phyloP scores from a whole-genome alignment of 1,140 invertebrate genomes.

The Zaprionus nigranus region DNA sequence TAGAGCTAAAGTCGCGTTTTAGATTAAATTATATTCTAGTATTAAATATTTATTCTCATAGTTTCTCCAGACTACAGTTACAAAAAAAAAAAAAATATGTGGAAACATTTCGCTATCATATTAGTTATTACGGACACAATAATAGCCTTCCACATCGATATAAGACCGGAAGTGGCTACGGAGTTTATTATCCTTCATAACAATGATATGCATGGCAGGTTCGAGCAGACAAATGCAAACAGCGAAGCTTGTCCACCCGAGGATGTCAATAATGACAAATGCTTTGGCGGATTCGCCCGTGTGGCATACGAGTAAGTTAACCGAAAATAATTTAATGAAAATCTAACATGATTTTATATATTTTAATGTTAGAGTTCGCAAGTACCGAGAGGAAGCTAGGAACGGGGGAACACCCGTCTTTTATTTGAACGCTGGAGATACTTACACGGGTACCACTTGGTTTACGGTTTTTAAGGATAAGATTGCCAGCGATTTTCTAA shows the following conservation, averaged over 20 bases:
- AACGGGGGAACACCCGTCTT: conserved; percentile 87
- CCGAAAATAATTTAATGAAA: not conserved
- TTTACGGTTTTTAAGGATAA: conserved; percentile 91
- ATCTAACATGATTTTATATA: not conserved
- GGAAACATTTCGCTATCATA: not conserved
- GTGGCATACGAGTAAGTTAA: conserved; percentile 87
- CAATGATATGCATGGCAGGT: conserved; percentile 95
- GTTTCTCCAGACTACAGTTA: not conserved
- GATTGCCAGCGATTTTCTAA: conserved; percentile 91
- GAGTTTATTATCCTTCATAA: conserved; percentile 92
- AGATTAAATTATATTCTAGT: no score
- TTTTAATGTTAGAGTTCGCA: conserved; percentile 85
- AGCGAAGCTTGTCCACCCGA: conserved; percentile 88
- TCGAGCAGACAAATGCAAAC: conserved; percentile 90
- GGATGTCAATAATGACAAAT: conserved; percentile 86
- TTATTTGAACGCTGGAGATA: conserved; percentile 95
- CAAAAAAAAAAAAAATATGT: conserved; percentile 41
- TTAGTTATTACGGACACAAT: conserved; percentile 7
- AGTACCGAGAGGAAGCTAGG: conserved; percentile 86
- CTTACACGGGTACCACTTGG: conserved; percentile 94
- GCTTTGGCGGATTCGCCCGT: conserved; percentile 93
- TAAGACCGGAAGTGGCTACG: conserved; percentile 38
- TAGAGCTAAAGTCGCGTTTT: no score
- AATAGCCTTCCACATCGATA: conserved; percentile 38
- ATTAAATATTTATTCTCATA: not conserved